A percentile compares a stretch with the other conserved stretches of the same genome.
These are phyloP conservation scores for Escarpia spicata DNA, from an alignment of 2,888 invertebrate genomes.

Conservation along the genomic window DNA sequence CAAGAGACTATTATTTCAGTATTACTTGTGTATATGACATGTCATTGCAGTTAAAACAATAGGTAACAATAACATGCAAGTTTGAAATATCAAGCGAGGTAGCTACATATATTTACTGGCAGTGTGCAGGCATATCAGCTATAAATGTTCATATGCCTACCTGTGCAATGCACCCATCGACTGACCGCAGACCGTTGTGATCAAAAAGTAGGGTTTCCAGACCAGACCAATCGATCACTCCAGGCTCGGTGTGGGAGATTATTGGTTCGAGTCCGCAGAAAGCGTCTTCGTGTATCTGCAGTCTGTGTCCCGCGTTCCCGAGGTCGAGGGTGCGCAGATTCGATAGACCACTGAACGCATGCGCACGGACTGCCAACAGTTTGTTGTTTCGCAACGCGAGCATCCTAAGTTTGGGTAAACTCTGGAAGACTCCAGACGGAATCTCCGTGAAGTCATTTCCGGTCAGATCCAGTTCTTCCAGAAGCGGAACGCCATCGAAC, in stretches of 20 bases:
- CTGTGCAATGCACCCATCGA: constrained; percentile 37
- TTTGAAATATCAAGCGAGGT: too few species aligned
- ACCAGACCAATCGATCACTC: constrained; percentile 38
- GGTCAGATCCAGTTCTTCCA: constrained; percentile 35
- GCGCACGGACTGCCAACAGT: constrained; percentile 30
- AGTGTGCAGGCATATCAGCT: too few species aligned
- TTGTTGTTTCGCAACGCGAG: constrained; percentile 39
- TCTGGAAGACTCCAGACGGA: constrained; percentile 31
- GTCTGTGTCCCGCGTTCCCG: constrained; percentile 35
- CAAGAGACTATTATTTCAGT: too few species aligned
- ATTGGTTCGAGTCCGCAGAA: constrained; percentile 38
- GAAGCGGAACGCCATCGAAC: constrained; percentile 28
- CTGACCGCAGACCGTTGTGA: constrained; percentile 36
- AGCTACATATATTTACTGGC: too few species aligned
- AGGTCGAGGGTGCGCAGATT: constrained; percentile 35
- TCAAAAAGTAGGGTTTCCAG: constrained; percentile 36
- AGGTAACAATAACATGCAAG: too few species aligned
- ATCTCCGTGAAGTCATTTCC: constrained; percentile 37
- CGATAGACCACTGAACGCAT: constrained; percentile 34
- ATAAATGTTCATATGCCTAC: constrained; percentile 28
- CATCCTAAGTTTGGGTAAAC: constrained; percentile 29
- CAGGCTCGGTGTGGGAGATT: constrained; percentile 29
- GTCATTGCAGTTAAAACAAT: too few species aligned
- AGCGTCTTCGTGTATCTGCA: constrained; percentile 34
- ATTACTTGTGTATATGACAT: too few species aligned